Conservation (phyloP, 2,888 invertebrate species). For the Pyrrhosoma nymphula region DNA sequence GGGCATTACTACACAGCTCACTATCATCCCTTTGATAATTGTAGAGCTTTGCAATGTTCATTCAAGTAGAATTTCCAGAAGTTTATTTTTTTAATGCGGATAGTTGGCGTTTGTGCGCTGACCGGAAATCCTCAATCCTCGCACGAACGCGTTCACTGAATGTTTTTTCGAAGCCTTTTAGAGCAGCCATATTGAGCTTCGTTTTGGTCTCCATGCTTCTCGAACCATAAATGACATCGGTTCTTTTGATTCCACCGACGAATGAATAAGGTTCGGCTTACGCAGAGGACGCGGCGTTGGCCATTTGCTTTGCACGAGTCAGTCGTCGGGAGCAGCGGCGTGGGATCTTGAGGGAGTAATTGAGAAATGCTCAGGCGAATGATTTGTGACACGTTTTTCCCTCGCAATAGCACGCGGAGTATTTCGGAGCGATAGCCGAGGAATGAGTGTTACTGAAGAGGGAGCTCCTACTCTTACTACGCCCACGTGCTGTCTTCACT, state of each 20-base stretch:
- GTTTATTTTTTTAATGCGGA: background rate
- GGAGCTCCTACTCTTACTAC: background rate
- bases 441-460: background rate
- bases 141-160: background rate
- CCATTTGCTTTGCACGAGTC: background rate
- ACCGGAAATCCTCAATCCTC: background rate
- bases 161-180: background rate
- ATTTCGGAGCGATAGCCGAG: background rate
- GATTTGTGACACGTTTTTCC: conserved; percentile 6
- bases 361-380: background rate
- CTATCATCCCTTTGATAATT: no score
- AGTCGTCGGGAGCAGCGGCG: background rate
- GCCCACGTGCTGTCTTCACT: background rate
- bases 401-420: background rate
- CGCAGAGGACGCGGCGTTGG: background rate
- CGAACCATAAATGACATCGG: background rate
- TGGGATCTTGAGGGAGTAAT: background rate
- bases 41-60: no score
- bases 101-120: background rate
- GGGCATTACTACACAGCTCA: no score
- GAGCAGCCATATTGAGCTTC: background rate
- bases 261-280: background rate
- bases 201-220: background rate
- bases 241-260: background rate
- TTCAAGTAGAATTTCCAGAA: no score